Evolutionary conservation across 2,888 invertebrate species (phyloP), one percentile per base, ranked within the genome.

Genomic region (Coelinius sp.): DNA sequence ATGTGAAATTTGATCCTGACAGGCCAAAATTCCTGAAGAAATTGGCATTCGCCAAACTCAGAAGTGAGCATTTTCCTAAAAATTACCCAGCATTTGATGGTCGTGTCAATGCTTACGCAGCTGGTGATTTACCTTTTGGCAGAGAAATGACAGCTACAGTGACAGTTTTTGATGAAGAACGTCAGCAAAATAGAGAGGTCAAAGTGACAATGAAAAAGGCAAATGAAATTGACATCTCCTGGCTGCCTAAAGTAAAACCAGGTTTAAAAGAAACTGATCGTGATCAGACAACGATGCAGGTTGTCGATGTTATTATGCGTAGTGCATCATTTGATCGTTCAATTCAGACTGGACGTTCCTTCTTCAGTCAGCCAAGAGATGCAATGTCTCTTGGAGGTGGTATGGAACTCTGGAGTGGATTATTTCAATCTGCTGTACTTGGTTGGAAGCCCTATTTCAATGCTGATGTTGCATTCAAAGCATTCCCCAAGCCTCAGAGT

Each of bases 351-450:
- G 95, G 95, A 0, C 91, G 95, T 8, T 95, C 96, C 12, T 96
- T 94, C 84, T 98, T 95, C 88, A 92, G 91, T 27, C 88, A 88
- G 2, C 90, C 91, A 0, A 68, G 41, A 25, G 64, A 77, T n/a
- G 52, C 73, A 0, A 90, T 90, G 76, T 89, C 90, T 82, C 89
- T 99, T 8, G 92, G 94, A 0, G 93, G 92, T 62, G 97, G 97
- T 0, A 90, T 96, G 81, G 96, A 97, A 86, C 92, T 98, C 83
- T 97, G 97, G 94, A 92, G 94, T 73, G 99, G 99, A 4, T 92
- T 97, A 83, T 99, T 95, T 89, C 97, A 98, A 88, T 95, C 96
- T 7, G 96, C 97, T 0, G 92, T 97, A 75, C 92, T 98, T 67
- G 97, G 97, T 10, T 95, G 96, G 91, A 92, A 92, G 79, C 94